A percentile compares a stretch with the other conserved stretches of the same genome.
phyloP scores from a whole-genome alignment of 1,140 invertebrate genomes.

The Papilio helenus region DNA sequence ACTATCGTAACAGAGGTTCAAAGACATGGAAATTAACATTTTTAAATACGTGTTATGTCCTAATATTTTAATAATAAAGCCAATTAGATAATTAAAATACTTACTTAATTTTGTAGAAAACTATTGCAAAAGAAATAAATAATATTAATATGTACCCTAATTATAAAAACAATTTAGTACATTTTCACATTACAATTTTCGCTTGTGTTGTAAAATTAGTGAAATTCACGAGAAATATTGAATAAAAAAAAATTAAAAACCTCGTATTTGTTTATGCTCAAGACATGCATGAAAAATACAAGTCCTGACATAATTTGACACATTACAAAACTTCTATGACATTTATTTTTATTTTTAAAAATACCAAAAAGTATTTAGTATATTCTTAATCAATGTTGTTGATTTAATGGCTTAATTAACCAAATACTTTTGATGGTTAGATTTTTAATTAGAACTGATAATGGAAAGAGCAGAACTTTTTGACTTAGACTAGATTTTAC shows the following conservation, averaged over 20 bases:
- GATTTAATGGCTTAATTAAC: neutral
- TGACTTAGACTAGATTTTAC: too few species aligned
- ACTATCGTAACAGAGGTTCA: too few species aligned
- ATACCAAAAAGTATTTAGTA: neutral
- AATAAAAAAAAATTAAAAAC: constrained; percentile 1
- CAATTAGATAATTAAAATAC: neutral
- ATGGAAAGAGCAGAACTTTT: too few species aligned
- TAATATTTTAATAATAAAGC: neutral
- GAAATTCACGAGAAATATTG: neutral
- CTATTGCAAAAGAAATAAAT: neutral
- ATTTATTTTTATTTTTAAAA: constrained; percentile 10
- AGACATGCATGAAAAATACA: constrained; percentile 7
- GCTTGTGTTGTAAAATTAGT: neutral
- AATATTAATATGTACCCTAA: neutral
- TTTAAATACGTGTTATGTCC: too few species aligned
- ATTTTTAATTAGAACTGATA: too few species aligned
- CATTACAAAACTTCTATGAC: neutral
- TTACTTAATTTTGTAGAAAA: constrained; percentile 2
- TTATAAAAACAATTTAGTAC: neutral
- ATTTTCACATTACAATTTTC: constrained; percentile 3
- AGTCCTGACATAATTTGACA: constrained; percentile 7
- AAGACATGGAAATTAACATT: too few species aligned
- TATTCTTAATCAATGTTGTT: neutral
- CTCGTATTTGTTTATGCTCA: constrained; percentile 23
- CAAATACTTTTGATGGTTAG: too few species aligned